Conservation (phyloP, 2,888 invertebrate species). For the Parnassius smintheus region DNA sequence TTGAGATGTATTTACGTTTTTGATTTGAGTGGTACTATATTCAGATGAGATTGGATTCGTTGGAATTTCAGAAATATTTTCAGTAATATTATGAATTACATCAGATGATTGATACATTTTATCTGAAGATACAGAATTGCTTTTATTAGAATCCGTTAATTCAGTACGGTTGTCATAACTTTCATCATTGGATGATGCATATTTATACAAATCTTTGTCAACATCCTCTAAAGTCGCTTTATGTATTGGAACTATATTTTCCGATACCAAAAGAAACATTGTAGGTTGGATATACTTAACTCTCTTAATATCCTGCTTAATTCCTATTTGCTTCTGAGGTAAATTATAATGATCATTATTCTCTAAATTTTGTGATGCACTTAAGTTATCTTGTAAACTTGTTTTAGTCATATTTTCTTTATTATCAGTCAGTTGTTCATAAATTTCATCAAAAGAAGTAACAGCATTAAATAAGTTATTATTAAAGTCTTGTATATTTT, state of each 20-base stretch:
- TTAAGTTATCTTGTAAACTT: slow-evolving; percentile 16
- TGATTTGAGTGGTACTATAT: not conserved
- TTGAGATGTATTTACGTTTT: not conserved
- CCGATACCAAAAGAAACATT: slow-evolving; percentile 44
- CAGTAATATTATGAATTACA: not conserved
- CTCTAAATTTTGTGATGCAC: not conserved
- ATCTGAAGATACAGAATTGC: not conserved
- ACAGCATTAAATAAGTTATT: slow-evolving; percentile 61
- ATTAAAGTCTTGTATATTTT: slow-evolving; percentile 51
- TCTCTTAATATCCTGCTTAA: slow-evolving; percentile 43
- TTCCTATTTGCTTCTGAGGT: not conserved
- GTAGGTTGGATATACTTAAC: slow-evolving; percentile 41
- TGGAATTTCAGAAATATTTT: not conserved
- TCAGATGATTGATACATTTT: not conserved
- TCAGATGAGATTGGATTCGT: no score
- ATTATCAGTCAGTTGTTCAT: slow-evolving; percentile 54
- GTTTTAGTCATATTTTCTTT: slow-evolving; percentile 21
- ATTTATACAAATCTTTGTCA: slow-evolving; percentile 25
- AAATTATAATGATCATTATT: slow-evolving; percentile 3
- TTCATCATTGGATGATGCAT: slow-evolving; percentile 1
- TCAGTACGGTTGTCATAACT: not conserved
- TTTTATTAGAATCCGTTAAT: slow-evolving; percentile 5
- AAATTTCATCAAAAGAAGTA: slow-evolving; percentile 73
- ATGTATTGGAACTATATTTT: slow-evolving; percentile 40
- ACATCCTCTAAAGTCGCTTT: slow-evolving; percentile 49